Evolutionary conservation across 2,888 invertebrate genomes (phyloP), one percentile per base, ranked within the genome.

Genomic region (Drosophila suboccidentalis): DNA sequence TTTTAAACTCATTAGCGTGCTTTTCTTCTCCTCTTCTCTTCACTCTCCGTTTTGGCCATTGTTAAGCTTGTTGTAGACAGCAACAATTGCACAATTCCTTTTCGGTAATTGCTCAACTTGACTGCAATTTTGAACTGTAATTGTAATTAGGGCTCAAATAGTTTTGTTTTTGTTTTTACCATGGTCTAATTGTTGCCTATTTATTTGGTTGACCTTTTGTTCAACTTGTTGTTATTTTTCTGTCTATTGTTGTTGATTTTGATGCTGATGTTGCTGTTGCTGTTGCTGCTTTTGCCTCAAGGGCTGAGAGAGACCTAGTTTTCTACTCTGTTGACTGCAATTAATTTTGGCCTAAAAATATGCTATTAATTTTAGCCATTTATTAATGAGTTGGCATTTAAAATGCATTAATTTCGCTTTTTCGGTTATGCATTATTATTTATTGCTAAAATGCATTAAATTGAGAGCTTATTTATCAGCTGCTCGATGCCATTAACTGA

Each of bases 381-480:
- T 84, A 80, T 84, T 87, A 86, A 84, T 86, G 88, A 86, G 80
- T 63, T 65, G 59, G 63, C 62, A 87, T 78, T 71, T 66, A 71
- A 73, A 81, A 75, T 67, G 61, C 78, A 80, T 81, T 84, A 72
- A 75, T 72, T 84, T 67, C 46, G 50, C 63, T 53, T 53, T 63
- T 74, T 70, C 59, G 64, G 67, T 58, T 66, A 57, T 60, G 58
- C 54, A 44, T 64, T 55, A 83, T 88, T 81, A 87, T 87, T 87
- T 87, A 84, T 87, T 66, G 71, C 82, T 79, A 81, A 86, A 90
- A 91, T 80, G 77, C 90, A 90, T 90, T 90, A 90, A 90, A 80
- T 86, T 82, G 80, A 90, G 89, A 87, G 89, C 90, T 90, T 89
- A 90, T 91, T 91, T 90, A 88, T 90, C 75, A 83, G 86, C 78